Evolutionary conservation across 2,797 vertebrate species (phyloP), one percentile per base, ranked within the genome.

Genomic region (Spatula clypeata): DNA sequence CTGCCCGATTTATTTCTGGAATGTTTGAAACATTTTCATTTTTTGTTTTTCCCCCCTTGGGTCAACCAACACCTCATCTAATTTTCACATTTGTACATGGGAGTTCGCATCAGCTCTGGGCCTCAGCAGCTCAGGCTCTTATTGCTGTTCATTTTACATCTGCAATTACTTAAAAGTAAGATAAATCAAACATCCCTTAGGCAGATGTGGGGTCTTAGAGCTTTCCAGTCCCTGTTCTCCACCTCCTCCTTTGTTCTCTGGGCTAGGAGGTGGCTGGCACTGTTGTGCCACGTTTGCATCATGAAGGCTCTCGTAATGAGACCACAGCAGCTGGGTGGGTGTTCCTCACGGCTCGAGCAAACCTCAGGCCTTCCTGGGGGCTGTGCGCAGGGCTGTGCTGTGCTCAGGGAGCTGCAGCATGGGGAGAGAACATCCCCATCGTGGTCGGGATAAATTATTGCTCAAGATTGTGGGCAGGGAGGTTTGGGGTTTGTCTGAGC

Each of bases 361-460:
- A 64, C 11, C 70, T 13, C 0, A 26, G 70, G 38, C 45, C 21
- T 57, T 61, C n/a, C 58, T 1, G 14, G 44, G 36, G 26, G 23
- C 40, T 0, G 23, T 27, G 49, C 26, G 4, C 26, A 27, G 49
- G 26, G 49, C 49, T 27, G 27, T 19, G 32, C 90, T 47, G 26
- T 0, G 3, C 84, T 62, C 1, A 1, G 32, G 61, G 29, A 1
- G 0, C 65, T 69, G 58, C 0, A 24, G 27, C 0, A 0, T 1
- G 32, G 31, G 18, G n/a, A 67, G 11, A 7, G 65, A 67, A 66
- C 61, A 71, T 93, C 79, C 87, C 64, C 31, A 1, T 38, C 2
- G 2, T 3, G 69, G 34, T 36, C 27, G 44, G 8, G 67, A 11
- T 15, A 16, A 84, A 60, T 55, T 20, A 69, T 29, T 74, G 76